Evolutionary conservation across 2,113 vertebrate species (phyloP), one percentile per base, ranked within the genome.

Genomic region (Engystomops pustulosus): DNA sequence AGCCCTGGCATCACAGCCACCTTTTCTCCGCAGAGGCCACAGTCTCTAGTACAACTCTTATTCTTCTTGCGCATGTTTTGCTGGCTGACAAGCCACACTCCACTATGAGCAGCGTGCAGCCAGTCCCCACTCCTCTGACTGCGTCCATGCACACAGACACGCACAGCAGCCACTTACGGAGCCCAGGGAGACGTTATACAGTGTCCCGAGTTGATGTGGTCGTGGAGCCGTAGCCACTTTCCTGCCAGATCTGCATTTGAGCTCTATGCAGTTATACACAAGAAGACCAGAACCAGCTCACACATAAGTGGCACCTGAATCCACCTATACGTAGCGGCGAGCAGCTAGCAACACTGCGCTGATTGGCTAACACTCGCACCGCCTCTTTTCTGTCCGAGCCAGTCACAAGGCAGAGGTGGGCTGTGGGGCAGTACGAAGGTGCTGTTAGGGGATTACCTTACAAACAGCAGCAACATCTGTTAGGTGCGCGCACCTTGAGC

Each of bases 191-290:
- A 76, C 27, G 81, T 67, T 49, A 77, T 18, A 36, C n/a, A 75
- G 71, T 65, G 72, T 83, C 81, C 71, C 25, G 58, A 18, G 53
- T n/a, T 4, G 44, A 27, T 38, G 20, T 45, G 55, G 30, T 53
- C 71, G 20, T 3, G 71, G 55, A 76, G 71, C 81, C 51, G 34
- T 36, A 84, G 71, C 65, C 68, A 36, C 72, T 77, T 65, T 68
- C 72, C 71, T 51, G 72, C 44, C 71, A 84, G 81, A 17, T 84
- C 81, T 84, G 81, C 81, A 83, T 83, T 75, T 83, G n/a, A 83
- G 81, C 53, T 83, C 81, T 83, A 83, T 83, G 81, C 81, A 77
- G 71, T 53, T 84, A 36, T 67, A 32, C 58, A 76, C 15, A 34
- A 53, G 71, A 45, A 77, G 41, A 77, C 76, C 71, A 58, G 45